Percentiles rank a stretch among this genome's conserved stretches.
These are phyloP conservation scores for Hemistola chrysoprasaria DNA, from an alignment of 2,888 invertebrate genomes.

Conservation along the genomic window DNA sequence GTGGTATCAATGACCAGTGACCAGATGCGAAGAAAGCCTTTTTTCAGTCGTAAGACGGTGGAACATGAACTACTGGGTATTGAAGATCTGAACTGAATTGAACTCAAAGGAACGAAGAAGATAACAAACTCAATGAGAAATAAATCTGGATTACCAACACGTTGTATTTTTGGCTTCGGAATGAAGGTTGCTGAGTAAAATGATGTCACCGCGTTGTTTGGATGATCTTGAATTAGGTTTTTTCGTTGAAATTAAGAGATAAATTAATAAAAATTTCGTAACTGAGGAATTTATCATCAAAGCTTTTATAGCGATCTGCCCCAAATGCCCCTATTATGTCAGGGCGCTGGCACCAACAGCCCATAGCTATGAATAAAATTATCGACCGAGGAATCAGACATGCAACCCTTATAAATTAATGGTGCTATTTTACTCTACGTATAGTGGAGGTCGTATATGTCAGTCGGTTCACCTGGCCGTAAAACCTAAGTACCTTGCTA, in stretches of 20 bases:
- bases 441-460: too few species aligned
- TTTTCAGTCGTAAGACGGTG: too few species aligned
- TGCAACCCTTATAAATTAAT: conserved; percentile 9
- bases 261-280: too few species aligned
- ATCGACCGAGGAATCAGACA: conserved; percentile 13
- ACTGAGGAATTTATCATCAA: not conserved
- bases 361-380: conserved; percentile 7
- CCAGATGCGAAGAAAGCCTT: too few species aligned
- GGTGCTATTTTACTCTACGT: too few species aligned
- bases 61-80: too few species aligned
- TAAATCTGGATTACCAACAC: conserved; percentile 23
- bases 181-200: conserved; percentile 37
- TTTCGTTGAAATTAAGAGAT: too few species aligned
- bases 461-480: too few species aligned
- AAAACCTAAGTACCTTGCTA: too few species aligned
- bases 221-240: conserved; percentile 17
- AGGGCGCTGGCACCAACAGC: conserved; percentile 3
- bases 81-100: too few species aligned
- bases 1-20: too few species aligned
- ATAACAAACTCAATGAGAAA: conserved; percentile 13
- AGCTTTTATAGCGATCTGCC: conserved; percentile 8
- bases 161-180: conserved; percentile 45
- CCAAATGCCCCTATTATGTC: conserved; percentile 4
- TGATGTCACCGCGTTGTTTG: conserved; percentile 48
- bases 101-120: not conserved